Evolutionary conservation across 2,888 invertebrate genomes (phyloP), one percentile per base, ranked within the genome.

Genomic region (Temnothorax ravouxi): DNA sequence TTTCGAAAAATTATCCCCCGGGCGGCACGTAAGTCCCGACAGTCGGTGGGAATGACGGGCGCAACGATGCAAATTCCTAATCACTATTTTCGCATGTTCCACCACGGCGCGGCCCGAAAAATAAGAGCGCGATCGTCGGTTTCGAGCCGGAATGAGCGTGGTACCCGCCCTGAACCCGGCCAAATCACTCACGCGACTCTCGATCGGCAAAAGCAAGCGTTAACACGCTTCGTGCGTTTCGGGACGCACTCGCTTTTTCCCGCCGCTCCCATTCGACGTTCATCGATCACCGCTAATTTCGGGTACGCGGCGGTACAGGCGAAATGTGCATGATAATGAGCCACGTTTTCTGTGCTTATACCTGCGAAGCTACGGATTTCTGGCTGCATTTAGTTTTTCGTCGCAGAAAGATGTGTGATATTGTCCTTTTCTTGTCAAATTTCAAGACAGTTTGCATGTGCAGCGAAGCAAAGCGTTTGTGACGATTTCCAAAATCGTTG

Each of bases 1-100:
- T 75, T 69, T 76, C 67, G 74, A 67, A 82, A 88, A 88, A 85
- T 84, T 76, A 75, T 74, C 81, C 84, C 66, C 71, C 13, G 21
- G 47, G 47, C 62, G 67, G 56, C 82, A 86, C 85, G 72, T 56
- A 54, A 76, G 61, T 52, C 61, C 59, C 81, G 69, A 80, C 59
- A 83, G 83, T 84, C 87, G 90, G 92, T 92, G 93, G 93, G 92
- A 92, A 92, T 92, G 88, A 83, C 90, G 90, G 87, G 85, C 83
- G 87, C 87, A 89, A 90, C 89, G 89, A 92, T 92, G 91, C 91
- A 91, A 92, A 92, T 92, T 91, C 79, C 88, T 89, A 88, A 89
- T 89, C 89, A 80, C 81, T 66, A 69, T 84, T 86, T 83, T 87
- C 85, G 89, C 87, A 86, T 89, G 89, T 84, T 59, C 76, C 69